Percentiles rank a stretch among this genome's conserved stretches.
Evolutionary conservation across 2,113 vertebrate genomes (phyloP).

Genomic region (Empidonax traillii): DNA sequence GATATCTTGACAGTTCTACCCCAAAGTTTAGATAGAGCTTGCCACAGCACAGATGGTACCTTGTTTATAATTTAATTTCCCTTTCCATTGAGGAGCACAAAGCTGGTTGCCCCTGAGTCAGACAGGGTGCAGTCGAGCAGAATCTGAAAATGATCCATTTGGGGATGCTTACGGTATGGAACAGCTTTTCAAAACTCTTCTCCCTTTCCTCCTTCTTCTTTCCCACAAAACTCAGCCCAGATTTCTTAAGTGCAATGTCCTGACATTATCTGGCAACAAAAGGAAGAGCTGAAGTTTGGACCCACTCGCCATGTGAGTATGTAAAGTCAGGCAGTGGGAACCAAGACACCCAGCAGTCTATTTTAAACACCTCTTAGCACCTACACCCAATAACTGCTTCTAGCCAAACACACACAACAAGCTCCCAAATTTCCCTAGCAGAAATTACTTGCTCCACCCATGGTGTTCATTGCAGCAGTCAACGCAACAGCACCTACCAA

Average conservation of each 20-base stretch:
- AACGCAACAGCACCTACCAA: conserved; percentile 2
- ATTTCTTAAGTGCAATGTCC: background rate
- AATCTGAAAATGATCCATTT: background rate
- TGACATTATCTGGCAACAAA: background rate
- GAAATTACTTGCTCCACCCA: conserved; percentile 55
- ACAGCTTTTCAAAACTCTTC: background rate
- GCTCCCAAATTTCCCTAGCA: conserved; percentile 45
- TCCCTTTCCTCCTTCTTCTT: background rate
- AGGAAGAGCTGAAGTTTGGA: background rate
- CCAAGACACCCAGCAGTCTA: background rate
- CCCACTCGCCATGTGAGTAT: background rate
- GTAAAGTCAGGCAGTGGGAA: conserved; percentile 38
- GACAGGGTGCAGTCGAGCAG: background rate
- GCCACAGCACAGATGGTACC: background rate
- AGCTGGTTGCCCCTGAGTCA: background rate
- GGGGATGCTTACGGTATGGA: background rate
- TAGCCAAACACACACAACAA: conserved; percentile 35
- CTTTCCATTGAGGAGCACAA: background rate
- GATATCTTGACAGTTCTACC: background rate
- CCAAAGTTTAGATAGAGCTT: conserved; percentile 10
- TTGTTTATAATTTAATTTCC: conserved; percentile 29
- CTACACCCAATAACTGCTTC: conserved; percentile 19
- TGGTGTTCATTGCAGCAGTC: background rate
- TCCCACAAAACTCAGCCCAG: background rate
- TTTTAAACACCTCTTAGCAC: conserved; percentile 30